Evolutionary conservation across 1,140 invertebrate genomes (phyloP), one percentile per base, ranked within the genome.

Genomic region (Vanessa atalanta): DNA sequence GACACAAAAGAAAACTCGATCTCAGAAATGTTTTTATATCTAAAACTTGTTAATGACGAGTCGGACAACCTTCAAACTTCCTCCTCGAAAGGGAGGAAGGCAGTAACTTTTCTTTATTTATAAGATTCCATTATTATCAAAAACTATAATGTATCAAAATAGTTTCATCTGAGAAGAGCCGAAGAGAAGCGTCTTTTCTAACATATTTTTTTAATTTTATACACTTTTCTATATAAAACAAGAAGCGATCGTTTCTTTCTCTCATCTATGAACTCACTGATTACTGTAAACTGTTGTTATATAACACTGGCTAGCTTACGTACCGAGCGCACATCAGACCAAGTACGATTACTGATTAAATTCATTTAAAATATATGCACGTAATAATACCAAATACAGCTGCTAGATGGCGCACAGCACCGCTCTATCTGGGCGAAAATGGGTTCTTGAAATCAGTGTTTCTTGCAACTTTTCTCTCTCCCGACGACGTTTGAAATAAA

Each of bases 401-500:
- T 16, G 8, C 53, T 7, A 57, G 53, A 43, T 43, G 37, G 3
- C n/a, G 15, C 50, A n/a, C 15, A n/a, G n/a, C n/a, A 7, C n/a
- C 2, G 12, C 16, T 57, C 26, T 57, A 23, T 23, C 20, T 57
- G 20, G 16, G 13, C 53, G 53, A 57, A 57, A 57, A 57, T 57
- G 53, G 53, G 26, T 57, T 23, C 53, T 57, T 57, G 53, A 23
- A 57, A 23, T 57, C 20, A 57, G 11, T 57, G 1, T 57, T 57
- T 57, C 53, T 57, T 20, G 13, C 53, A 12, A 11, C 23, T 20
- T 23, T 57, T 14, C 15, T 50, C n/a, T n/a, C 16, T 12, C 53
- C 15, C 51, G 3, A 9, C 51, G 53, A 23, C 53, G 53, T 37
- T 37, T 67, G 65, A 53, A 67, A 53, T 53, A 67, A 67, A 67